Base-by-base conservation (phyloP, 23 tunicate species). In the Trididemnum clinides region DNA sequence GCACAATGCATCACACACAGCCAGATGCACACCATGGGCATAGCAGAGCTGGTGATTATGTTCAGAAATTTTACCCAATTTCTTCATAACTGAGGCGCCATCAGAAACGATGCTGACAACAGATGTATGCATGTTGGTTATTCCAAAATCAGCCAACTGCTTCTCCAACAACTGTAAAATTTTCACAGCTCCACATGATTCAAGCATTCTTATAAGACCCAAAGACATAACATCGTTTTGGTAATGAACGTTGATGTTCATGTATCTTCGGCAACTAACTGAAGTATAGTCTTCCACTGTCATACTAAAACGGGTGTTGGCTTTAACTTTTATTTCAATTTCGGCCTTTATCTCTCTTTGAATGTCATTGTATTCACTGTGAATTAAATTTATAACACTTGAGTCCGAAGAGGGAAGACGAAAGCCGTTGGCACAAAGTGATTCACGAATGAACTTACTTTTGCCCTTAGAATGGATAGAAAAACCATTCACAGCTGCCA, bases 371-470 rank as follows among this genome's bases (percentile, higher is more conserved):
- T 62, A 21, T 62, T 62, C 27, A 62, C 69, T 22, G 69, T 62
- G 69, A 12, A 62, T 21, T 70, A 70, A 70, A 37, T n/a, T n/a
- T n/a, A n/a, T n/a, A n/a, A n/a, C n/a, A n/a, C n/a, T n/a, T n/a
- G n/a, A n/a, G n/a, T n/a, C n/a, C n/a, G n/a, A n/a, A n/a, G n/a
- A n/a, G n/a, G n/a, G n/a, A n/a, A n/a, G n/a, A n/a, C n/a, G n/a
- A 26, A 70, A 70, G 39, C n/a, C 38, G 28, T 70, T 31, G 38
- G 77, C 77, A 70, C 77, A 7, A 33, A 70, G 36, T 5, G 37
- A 70, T 21, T 70, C 77, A 70, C 77, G 39, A 33, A 70, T 27
- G 38, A 70, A 70, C 77, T 70, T 70, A 70, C 77, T 70, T 33
- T 70, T 70, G 77, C 77, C 38, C 5, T 7, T 70, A n/a, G 36